Evolutionary conservation across 2,888 invertebrate species (phyloP).

Genomic region (Ophion costatus): DNA sequence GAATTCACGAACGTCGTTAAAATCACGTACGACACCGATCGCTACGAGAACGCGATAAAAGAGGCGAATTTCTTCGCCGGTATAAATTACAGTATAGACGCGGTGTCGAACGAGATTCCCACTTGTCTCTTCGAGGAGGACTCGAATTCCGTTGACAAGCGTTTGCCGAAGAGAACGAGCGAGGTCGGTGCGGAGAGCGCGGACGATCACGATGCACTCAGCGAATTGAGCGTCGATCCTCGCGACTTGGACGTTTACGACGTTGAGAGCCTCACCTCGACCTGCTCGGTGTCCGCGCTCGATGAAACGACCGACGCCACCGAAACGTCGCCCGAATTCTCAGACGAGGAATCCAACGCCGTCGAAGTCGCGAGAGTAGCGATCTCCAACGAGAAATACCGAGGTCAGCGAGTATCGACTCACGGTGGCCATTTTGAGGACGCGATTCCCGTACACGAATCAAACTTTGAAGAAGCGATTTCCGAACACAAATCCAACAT

Average conservation of each 20-base stretch:
- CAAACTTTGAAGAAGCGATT: too few species aligned
- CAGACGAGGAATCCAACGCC: neutral
- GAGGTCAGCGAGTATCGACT: neutral
- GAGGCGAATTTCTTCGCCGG: conserved; percentile 65
- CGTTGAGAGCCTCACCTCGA: conserved; percentile 55
- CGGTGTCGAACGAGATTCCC: conserved; percentile 67
- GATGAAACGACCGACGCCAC: conserved; percentile 9
- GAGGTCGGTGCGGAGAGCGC: conserved; percentile 2
- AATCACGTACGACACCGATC: conserved; percentile 38
- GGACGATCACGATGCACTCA: neutral
- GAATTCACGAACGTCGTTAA: conserved; percentile 31
- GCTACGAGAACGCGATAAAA: conserved; percentile 52
- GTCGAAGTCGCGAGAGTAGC: too few species aligned
- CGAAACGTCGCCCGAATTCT: conserved; percentile 15
- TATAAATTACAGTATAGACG: conserved; percentile 68
- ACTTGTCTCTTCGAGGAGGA: conserved; percentile 70
- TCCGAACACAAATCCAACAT: too few species aligned
- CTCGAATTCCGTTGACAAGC: conserved; percentile 60
- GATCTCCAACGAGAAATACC: neutral
- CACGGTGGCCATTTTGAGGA: conserved; percentile 3
- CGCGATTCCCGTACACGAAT: neutral
- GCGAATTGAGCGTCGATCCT: conserved; percentile 43
- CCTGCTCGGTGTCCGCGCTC: conserved; percentile 4
- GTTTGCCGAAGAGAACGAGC: conserved; percentile 17
- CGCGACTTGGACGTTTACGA: conserved; percentile 64